These are phyloP conservation scores for Ammodytes marinus DNA, from an alignment of 2,113 vertebrate genomes.

Conservation along the genomic window DNA sequence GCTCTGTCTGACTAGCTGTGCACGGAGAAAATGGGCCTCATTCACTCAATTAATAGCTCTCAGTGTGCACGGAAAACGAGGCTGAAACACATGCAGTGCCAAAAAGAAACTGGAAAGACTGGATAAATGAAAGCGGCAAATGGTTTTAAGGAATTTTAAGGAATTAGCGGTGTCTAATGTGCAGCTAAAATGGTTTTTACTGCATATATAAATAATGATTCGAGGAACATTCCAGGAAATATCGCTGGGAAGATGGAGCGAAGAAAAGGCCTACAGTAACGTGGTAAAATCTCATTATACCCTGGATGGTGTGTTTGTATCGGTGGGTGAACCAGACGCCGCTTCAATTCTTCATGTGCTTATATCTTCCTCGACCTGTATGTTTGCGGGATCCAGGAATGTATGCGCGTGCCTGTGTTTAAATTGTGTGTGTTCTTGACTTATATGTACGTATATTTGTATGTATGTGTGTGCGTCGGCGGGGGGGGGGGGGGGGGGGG, in stretches of 20 bases:
- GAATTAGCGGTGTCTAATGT: slow-evolving; percentile 63
- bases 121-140: slow-evolving; percentile 64
- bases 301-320: slow-evolving; percentile 39
- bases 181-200: slow-evolving; percentile 56
- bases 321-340: neutral
- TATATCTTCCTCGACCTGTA: slow-evolving; percentile 49
- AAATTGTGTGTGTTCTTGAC: slow-evolving; percentile 4
- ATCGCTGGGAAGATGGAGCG: slow-evolving; percentile 36
- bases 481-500: no score
- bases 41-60: slow-evolving; percentile 65
- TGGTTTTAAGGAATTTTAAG: slow-evolving; percentile 70
- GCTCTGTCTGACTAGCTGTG: slow-evolving; percentile 48
- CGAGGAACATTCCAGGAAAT: slow-evolving; percentile 56
- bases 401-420: slow-evolving; percentile 17
- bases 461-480: slow-evolving; percentile 4
- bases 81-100: slow-evolving; percentile 45
- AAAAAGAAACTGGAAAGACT: slow-evolving; percentile 48
- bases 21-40: slow-evolving; percentile 53
- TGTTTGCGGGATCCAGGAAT: slow-evolving; percentile 28
- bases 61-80: slow-evolving; percentile 23
- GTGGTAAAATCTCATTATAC: slow-evolving; percentile 54
- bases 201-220: slow-evolving; percentile 55
- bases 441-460: neutral
- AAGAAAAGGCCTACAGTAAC: slow-evolving; percentile 22
- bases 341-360: slow-evolving; percentile 55